Evolutionary conservation across 2,797 vertebrate species (phyloP).

Genomic region (Gallinago solitaria): DNA sequence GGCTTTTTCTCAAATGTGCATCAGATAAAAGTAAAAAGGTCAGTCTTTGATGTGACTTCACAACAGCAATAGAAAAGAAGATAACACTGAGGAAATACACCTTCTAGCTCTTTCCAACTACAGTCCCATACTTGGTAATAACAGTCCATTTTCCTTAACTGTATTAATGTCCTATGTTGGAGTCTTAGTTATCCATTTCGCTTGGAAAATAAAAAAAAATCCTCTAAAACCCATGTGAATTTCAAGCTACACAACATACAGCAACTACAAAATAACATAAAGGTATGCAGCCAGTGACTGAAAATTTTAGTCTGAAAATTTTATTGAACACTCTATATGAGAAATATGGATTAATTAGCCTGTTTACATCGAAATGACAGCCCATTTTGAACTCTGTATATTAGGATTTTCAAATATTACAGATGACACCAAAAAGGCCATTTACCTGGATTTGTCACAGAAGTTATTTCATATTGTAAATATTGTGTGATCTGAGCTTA

Average conservation of each 20-base stretch:
- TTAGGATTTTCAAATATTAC: not conserved
- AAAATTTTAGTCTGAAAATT: not conserved
- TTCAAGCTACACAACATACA: not conserved
- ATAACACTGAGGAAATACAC: not conserved
- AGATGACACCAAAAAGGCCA: not conserved
- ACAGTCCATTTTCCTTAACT: not conserved
- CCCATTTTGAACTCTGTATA: not conserved
- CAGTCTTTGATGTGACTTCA: slow-evolving; percentile 25
- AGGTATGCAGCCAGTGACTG: not conserved
- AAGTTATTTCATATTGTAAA: not conserved
- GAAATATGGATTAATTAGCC: not conserved
- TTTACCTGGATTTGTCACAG: not conserved
- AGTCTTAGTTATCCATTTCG: not conserved
- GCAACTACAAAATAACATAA: not conserved
- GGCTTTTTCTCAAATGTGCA: not conserved
- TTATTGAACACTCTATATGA: fast-evolving
- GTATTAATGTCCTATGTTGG: fast-evolving
- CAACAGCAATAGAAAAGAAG: not conserved
- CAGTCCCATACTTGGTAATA: not conserved
- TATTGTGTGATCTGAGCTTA: not conserved
- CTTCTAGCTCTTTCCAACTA: not conserved
- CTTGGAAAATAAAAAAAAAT: not conserved
- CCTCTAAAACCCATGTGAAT: not conserved
- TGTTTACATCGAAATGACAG: not conserved
- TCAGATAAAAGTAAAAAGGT: slow-evolving; percentile 37